Evolutionary conservation across 2,797 vertebrate species (phyloP).

Genomic region (Oreochromis mossambicus): DNA sequence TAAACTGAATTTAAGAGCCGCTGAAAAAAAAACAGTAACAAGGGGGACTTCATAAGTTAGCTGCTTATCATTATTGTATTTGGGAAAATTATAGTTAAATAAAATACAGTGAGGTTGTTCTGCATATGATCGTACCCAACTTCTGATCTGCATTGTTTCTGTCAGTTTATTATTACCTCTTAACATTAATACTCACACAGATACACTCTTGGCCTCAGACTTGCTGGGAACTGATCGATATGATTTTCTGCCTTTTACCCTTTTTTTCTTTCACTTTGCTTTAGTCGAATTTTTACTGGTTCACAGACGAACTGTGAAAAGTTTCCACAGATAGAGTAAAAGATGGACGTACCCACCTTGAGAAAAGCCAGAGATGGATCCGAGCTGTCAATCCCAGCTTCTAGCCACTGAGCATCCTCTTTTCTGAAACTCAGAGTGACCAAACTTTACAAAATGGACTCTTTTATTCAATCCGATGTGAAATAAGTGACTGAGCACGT

Average conservation of each 20-base stretch:
- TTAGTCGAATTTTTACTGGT: fast-evolving
- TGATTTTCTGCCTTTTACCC: neutral
- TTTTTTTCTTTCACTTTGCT: neutral
- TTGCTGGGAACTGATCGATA: neutral
- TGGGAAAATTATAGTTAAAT: neutral
- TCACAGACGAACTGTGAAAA: neutral
- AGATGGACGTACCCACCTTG: fast-evolving
- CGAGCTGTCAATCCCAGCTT: neutral
- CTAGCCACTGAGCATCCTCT: neutral
- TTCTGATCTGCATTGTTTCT: fast-evolving
- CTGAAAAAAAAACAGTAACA: neutral
- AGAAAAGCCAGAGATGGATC: neutral
- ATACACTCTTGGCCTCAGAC: neutral
- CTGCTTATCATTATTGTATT: neutral
- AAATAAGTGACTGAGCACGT: neutral
- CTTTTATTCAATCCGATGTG: neutral
- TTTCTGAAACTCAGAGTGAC: neutral
- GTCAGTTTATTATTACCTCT: neutral
- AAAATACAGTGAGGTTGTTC: neutral
- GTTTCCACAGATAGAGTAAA: neutral
- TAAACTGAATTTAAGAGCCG: neutral
- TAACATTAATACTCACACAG: neutral
- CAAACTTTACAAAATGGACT: neutral
- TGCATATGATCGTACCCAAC: neutral
- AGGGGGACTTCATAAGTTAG: neutral